Base-by-base conservation (phyloP, 2,113 vertebrate genomes). In the Cryptotis parvus region DNA sequence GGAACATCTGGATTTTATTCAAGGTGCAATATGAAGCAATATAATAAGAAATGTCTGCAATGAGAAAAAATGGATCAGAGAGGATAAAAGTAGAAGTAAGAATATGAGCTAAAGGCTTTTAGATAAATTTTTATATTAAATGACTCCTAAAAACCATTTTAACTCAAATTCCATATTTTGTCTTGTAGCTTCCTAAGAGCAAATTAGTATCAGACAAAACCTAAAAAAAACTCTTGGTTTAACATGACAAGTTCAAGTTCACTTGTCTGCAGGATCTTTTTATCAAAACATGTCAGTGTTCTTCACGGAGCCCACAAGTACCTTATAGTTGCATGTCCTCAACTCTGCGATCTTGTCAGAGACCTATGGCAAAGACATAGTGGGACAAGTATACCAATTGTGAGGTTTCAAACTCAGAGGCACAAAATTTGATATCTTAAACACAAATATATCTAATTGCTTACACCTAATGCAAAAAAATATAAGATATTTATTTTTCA, bases 391-490 rank as follows among this genome's bases (percentile, higher is more conserved):
- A 15, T 20, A 29, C 29, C 9, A 3, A 1, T 20, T 84, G 31
- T n/a, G 52, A 75, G 37, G 27, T 14, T 84, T 76, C 61, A 75
- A 78, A 93, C 35, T 26, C 68, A 78, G 77, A 91, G 87, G 35
- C 22, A n/a, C 77, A 61, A 41, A 41, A 82, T 78, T 49, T 75
- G 33, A 89, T 66, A 33, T 81, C 80, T 84, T 66, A 87, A 89
- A 55, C 87, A 91, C 77, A 93, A 70, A 74, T 78, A 92, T 78
- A 84, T 90, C 82, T 93, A 87, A 70, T 68, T 95, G 49, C n/a
- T 91, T 89, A 81, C 22, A 92, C 8, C 92, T 14, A 49, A 49
- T 49, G 9, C 45, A 49, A 49, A 49, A 63, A 86, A 94, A 90
- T 63, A 4, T 75, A 90, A 31, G 9, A 33, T 73, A 75, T 37